Evolutionary conservation across 2,113 vertebrate genomes (phyloP), one percentile per base, ranked within the genome.

Genomic region (Hyperoodon ampullatus): DNA sequence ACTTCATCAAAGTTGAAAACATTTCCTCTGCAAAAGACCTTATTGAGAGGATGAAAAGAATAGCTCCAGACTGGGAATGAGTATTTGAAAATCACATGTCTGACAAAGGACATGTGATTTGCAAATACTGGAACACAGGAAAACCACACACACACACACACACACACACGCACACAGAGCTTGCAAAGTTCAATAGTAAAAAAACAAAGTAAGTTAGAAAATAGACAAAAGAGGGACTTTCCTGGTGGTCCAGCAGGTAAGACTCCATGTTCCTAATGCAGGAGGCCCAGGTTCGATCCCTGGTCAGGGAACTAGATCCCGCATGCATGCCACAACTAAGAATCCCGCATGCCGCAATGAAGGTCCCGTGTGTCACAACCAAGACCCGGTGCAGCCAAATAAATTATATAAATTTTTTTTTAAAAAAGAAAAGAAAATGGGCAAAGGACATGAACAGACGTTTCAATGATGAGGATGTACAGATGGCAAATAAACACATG

Each of bases 1-100:
- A 75, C 70, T 93, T 95, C 26, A 89, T 83, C 50, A 89, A 85
- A 89, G 65, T 50, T 75, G 21, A 88, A 95, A 95, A 50, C 28
- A 93, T 89, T 80, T 39, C 8, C 33, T 80, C 11, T 47, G 28
- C n/a, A 24, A 89, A 89, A 88, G 63, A 78, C 21, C 24, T 11
- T 12, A 9, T 26, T 86, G 63, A 78, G 50, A 96, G 19, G 58
- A 86, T 47, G 80, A 93, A 95, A 84, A 95, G 55, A 86, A 33
- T 60, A 85, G 21, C 26, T 68, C 66, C 26, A 68, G 6, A 24
- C 8, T 88, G 35, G 30, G 28, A 77, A 74, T 60, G 72, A 84
- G 61, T 84, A 84, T 88, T 83, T 92, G 23, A 70, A 88, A 94
- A 71, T 58, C 24, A n/a, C n/a, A 66, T 35, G 53, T 35, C 6